Base-by-base conservation (phyloP, 1,140 invertebrate species). In the Drosophila mauritiana region DNA sequence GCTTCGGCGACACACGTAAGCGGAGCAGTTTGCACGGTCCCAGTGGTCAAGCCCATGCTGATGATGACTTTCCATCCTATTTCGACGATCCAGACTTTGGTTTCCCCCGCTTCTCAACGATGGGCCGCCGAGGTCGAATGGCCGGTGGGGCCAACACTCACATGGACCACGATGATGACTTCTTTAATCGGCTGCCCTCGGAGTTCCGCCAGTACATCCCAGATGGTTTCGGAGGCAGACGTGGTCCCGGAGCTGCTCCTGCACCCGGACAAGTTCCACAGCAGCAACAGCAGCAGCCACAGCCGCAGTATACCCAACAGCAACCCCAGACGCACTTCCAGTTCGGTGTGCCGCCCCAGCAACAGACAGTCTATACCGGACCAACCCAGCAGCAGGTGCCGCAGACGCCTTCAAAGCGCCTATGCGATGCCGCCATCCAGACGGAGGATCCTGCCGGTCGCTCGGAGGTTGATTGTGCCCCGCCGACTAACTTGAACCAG, bases 171-270 rank as follows among this genome's bases (percentile, higher is more conserved):
- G 90, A 91, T 12, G 84, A 78, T 93, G 93, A 89, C 89, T 94
- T 94, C 39, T 94, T 95, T 67, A 94, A 95, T 91, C 93, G 94
- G 73, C 93, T 94, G 77, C 93, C 94, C 40, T 91, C 93, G 72
- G 94, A 94, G 80, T 95, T 94, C 79, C 93, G 94, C 76, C 93
- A 94, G 68, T 94, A 94, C 69, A 93, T 94, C 74, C 94, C 94
- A 8, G 58, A 93, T 78, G 74, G 93, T 90, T 93, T 94, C 92
- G 93, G 93, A 76, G 84, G 88, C 79, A 72, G 92, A 91, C 83
- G 94, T 85, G 86, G 49, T 6, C 85, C 85, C 56, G 72, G 63
- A n/a, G 85, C 90, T 6, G 15, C 43, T 42, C 43, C 31, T 11
- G 46, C 22, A 1, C 10, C 51, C 58, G 49, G 64, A 11, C 59